Base-by-base conservation (phyloP, 2,797 vertebrate species). In the Falco concolor region DNA sequence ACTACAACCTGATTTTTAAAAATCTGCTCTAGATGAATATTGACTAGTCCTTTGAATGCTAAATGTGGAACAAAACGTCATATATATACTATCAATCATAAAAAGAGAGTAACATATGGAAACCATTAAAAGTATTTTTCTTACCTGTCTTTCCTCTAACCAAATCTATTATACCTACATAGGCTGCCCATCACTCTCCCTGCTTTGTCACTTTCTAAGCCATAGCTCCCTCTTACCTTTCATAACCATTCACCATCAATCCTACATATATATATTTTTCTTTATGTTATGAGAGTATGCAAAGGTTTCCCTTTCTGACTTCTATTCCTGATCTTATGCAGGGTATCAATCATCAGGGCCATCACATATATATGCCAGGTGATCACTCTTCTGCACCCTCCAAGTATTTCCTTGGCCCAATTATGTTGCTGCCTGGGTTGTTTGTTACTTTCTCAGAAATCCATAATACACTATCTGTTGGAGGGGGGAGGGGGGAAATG, bases 381-480 rank as follows among this genome's bases (percentile, higher is more conserved):
- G 53, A 96, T 95, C 12, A 18, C 34, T 94, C 91, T 90, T 92
- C 87, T 91, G 50, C 72, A 90, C 79, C 74, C 72, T 81, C 91
- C 0, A 8, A 95, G 86, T 90, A 63, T 96, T 97, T 97, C 72
- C 72, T 95, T 90, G 80, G 92, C 65, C 74, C 82, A 81, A 40
- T 96, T 92, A 59, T 59, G 52, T 64, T 87, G 54, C 70, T 97
- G 67, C 45, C 59, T 78, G 56, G 20, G 22, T 57, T 91, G 90
- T 84, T 91, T 92, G 67, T 63, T 92, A 81, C 83, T 84, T 83
- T 70, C 90, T 90, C 69, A 93, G 87, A 93, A 95, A 97, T 89
- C 95, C 91, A 76, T 94, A 94, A 88, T 17, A 8, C 47, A 24
- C 53, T 54, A 11, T 60, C 42, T 45, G n/a, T 23, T 36, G 60